Base-by-base conservation (phyloP, 2,797 vertebrate species). In the Sebastes vulpes region DNA sequence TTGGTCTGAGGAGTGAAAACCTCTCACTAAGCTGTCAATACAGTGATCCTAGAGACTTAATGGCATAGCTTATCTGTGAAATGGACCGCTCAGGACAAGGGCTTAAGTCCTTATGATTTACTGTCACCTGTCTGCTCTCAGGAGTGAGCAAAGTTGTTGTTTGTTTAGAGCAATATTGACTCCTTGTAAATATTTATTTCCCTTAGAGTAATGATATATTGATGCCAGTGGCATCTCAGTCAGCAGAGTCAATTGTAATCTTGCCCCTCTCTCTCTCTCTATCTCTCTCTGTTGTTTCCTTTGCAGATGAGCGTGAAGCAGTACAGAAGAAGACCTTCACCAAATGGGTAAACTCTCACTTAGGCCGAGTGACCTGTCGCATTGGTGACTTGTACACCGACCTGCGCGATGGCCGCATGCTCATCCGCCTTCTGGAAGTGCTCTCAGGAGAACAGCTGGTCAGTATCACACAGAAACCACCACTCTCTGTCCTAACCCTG, bases 301-400 rank as follows among this genome's bases (percentile, higher is more conserved):
- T 79, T 87, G 14, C 89, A 98, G 97, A 98, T 94, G 98, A 99
- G 86, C 96, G 98, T 65, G 98, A 99, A 92, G 98, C 98, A 0
- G 98, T 99, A 48, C 98, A 98, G 94, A 99, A 99, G 96, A 99
- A 99, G 91, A 99, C 98, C 64, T 98, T 99, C 86, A 99, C 97
- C 83, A 99, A 99, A 93, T 99, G 98, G 98, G 98, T 99, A 71
- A 99, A 99, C 93, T 99, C 98, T 14, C 98, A 99, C 95, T 94
- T 99, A 86, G 97, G 97, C 59, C 93, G 98, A 4, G 98, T 98
- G 65, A 97, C 97, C 0, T 97, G 97, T 93, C 96, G 98, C 64
- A 98, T 99, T 53, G 96, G 96, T 4, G 98, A 99, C 94, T 95
- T 99, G 63, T 99, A 99, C 92, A 98, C 96, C 0, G 98, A 99